phyloP scores from a whole-genome alignment of 2,113 vertebrate species.

The Talpa occidentalis region DNA sequence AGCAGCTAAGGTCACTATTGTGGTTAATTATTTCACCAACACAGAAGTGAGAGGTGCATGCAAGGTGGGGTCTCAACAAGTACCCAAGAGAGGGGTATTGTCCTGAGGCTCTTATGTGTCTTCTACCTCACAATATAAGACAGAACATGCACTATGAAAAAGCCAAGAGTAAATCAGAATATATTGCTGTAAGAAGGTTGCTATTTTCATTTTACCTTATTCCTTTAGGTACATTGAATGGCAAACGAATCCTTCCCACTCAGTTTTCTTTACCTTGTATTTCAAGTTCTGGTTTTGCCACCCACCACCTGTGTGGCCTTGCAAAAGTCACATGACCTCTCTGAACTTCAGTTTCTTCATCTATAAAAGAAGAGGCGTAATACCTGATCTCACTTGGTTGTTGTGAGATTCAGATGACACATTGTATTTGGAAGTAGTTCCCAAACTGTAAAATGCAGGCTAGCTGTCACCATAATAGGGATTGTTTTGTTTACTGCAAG shows the following conservation, averaged over 20 bases:
- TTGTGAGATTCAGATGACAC: neutral
- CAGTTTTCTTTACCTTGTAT: neutral
- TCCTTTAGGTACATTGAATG: neutral
- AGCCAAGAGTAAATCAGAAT: neutral
- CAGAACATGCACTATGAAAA: neutral
- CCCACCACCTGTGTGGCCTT: neutral
- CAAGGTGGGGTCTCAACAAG: neutral
- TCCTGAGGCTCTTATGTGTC: neutral
- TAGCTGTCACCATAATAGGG: neutral
- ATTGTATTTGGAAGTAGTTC: neutral
- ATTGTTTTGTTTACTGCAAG: neutral
- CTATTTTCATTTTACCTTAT: neutral
- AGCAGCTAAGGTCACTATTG: neutral
- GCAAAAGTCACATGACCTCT: neutral
- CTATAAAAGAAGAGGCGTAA: neutral
- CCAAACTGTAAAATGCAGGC: neutral
- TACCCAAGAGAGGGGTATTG: neutral
- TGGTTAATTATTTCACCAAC: neutral
- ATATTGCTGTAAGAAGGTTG: neutral
- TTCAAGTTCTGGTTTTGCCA: neutral
- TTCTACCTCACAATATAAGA: accelerated
- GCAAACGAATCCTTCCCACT: neutral
- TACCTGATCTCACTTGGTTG: neutral
- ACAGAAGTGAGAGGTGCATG: neutral
- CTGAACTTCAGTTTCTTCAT: neutral